A percentile compares a stretch with the other conserved stretches of the same genome.
phyloP scores from a whole-genome alignment of 2,797 vertebrate species.

The Enoplosus armatus region DNA sequence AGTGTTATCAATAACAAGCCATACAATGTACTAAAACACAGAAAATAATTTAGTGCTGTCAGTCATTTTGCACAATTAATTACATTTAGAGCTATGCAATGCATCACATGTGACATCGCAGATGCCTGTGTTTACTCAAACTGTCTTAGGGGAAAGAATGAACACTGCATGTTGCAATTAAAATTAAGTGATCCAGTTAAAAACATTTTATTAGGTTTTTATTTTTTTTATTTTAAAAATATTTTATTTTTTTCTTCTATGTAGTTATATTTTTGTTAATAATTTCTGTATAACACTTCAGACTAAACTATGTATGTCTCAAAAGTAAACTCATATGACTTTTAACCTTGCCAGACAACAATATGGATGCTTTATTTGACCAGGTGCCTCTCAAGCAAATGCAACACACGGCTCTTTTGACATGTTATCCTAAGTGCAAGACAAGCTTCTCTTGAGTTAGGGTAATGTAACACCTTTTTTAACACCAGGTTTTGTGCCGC shows the following conservation, averaged over 20 bases:
- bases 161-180: constrained; percentile 3
- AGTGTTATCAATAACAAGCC: not conserved
- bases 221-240: too few species aligned
- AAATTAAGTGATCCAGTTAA: not conserved
- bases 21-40: constrained; percentile 6
- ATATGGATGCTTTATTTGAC: constrained; percentile 3
- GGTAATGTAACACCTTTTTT: not conserved
- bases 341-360: not conserved
- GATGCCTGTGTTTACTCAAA: constrained; percentile 32
- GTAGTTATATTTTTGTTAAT: not conserved
- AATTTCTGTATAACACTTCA: not conserved
- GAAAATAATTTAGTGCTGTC: constrained; percentile 14
- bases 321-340: not conserved
- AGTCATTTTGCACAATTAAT: constrained; percentile 23
- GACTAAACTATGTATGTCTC: not conserved
- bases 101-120: constrained; percentile 31
- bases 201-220: not conserved
- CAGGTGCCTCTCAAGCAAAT: constrained; percentile 19
- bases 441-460: not conserved
- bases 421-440: not conserved
- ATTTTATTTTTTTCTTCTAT: not conserved
- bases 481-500: constrained; percentile 34
- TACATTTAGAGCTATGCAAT: constrained; percentile 5
- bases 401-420: not conserved
- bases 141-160: not conserved